These are phyloP conservation scores for Sardina pilchardus DNA, from an alignment of 2,113 vertebrate species.

Conservation along the genomic window DNA sequence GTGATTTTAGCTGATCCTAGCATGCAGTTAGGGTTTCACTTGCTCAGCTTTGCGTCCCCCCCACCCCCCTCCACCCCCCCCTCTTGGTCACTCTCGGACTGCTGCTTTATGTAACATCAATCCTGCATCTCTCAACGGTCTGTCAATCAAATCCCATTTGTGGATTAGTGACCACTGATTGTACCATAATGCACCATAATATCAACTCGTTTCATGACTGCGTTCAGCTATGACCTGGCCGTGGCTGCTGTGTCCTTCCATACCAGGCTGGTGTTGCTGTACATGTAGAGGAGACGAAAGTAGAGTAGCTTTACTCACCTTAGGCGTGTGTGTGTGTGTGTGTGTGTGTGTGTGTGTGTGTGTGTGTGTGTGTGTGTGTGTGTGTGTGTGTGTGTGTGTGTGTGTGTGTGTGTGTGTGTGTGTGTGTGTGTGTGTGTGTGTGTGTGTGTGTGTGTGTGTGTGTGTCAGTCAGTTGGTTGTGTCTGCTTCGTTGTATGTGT, in stretches of 20 bases:
- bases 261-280: neutral
- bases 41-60: too few species aligned
- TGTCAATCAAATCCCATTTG: neutral
- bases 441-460: neutral
- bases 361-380: neutral
- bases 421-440: neutral
- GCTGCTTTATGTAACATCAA: neutral
- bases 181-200: neutral
- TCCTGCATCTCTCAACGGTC: neutral
- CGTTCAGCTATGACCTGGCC: too few species aligned
- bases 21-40: neutral
- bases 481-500: neutral
- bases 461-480: neutral
- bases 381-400: neutral
- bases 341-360: neutral
- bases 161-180: neutral
- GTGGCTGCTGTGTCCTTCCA: neutral
- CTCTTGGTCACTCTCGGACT: too few species aligned
- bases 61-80: too few species aligned
- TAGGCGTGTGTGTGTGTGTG: constrained; percentile 6
- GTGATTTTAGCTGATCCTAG: neutral
- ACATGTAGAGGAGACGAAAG: neutral
- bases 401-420: neutral
- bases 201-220: neutral
- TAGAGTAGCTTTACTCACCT: too few species aligned